These are phyloP conservation scores for Cyaniris semiargus DNA, from an alignment of 2,888 invertebrate genomes.

Conservation along the genomic window DNA sequence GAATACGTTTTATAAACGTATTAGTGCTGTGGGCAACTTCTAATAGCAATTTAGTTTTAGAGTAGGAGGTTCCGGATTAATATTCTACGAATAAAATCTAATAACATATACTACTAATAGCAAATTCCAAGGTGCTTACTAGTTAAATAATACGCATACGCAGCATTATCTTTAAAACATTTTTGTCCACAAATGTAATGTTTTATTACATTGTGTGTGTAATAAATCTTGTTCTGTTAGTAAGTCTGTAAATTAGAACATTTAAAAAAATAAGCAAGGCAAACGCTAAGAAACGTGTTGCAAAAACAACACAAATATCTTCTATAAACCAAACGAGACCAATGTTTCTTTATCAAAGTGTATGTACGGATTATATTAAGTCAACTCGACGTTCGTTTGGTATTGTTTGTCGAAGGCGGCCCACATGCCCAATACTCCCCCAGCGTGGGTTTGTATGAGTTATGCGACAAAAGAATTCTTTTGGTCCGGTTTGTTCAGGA, in stretches of 20 bases:
- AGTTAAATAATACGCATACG: too few species aligned
- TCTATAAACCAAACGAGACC: not conserved
- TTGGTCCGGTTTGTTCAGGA: constrained; percentile 29
- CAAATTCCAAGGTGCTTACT: too few species aligned
- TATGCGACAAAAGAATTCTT: constrained; percentile 54
- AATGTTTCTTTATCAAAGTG: constrained; percentile 21
- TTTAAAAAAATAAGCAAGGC: too few species aligned
- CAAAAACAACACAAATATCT: constrained; percentile 9
- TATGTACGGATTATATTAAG: constrained; percentile 20
- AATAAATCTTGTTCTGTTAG: too few species aligned
- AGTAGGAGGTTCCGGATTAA: not conserved
- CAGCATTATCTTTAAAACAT: too few species aligned
- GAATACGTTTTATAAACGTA: constrained; percentile 10
- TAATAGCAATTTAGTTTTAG: constrained; percentile 14
- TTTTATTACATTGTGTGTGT: too few species aligned
- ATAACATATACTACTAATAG: not conserved
- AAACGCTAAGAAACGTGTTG: not conserved
- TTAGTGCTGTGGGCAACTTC: constrained; percentile 17
- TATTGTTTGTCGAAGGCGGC: constrained; percentile 57
- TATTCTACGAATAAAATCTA: not conserved
- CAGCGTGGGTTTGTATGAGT: constrained; percentile 8
- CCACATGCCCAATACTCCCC: constrained; percentile 44
- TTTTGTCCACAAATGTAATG: too few species aligned
- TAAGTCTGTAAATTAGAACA: too few species aligned
- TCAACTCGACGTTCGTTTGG: constrained; percentile 37